Evolutionary conservation across 2,113 vertebrate species (phyloP).

Genomic region (Cichladusa arquata): DNA sequence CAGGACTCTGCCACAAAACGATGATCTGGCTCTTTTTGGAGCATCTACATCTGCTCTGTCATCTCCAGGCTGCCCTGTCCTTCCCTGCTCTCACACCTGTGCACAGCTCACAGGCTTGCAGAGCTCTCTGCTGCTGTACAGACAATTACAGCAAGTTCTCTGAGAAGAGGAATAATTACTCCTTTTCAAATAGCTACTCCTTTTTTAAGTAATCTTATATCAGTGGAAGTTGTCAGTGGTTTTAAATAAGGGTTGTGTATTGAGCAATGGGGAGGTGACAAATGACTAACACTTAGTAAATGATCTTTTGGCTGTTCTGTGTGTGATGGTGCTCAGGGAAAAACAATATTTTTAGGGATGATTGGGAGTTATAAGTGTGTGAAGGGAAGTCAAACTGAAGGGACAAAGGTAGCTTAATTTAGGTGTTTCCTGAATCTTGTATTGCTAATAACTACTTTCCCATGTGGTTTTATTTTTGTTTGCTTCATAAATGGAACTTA

Average conservation of each 20-base stretch:
- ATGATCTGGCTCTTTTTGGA: neutral
- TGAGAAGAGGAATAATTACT: neutral
- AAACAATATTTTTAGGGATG: neutral
- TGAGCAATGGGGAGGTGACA: neutral
- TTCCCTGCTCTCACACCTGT: neutral
- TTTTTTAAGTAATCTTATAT: neutral
- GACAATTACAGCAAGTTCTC: neutral
- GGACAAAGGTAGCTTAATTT: neutral
- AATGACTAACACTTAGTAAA: neutral
- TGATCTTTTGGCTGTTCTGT: neutral
- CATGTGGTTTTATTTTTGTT: neutral
- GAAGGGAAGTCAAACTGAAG: neutral
- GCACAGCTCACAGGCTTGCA: neutral
- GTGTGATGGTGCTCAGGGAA: neutral
- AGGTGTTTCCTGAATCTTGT: neutral
- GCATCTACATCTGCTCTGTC: neutral
- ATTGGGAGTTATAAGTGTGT: no score
- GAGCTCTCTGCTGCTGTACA: neutral
- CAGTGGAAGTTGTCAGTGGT: neutral
- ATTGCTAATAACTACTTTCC: neutral
- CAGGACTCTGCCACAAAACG: neutral
- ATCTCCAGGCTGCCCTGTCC: neutral
- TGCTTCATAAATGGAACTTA: neutral
- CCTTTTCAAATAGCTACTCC: neutral
- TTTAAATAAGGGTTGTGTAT: neutral